A percentile compares a stretch with the other conserved stretches of the same genome.
phyloP scores from a whole-genome alignment of 2,113 vertebrate genomes.

The Cepphus grylle region DNA sequence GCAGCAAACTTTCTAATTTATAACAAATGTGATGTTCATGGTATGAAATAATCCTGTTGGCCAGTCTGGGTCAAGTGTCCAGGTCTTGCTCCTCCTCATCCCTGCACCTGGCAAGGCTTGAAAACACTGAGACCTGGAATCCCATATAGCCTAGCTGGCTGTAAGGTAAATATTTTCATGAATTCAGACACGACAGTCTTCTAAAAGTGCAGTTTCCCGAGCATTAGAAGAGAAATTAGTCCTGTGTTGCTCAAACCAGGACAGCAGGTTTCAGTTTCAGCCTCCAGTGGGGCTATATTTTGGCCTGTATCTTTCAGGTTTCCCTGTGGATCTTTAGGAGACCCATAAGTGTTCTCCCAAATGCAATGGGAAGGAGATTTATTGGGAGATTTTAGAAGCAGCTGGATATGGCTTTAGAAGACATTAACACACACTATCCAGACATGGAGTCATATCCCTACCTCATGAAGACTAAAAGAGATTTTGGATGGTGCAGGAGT shows the following conservation, averaged over 20 bases:
- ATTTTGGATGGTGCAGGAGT: neutral
- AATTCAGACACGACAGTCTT: neutral
- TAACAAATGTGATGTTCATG: neutral
- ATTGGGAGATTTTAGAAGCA: neutral
- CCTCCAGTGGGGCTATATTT: neutral
- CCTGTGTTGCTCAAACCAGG: neutral
- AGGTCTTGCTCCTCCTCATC: neutral
- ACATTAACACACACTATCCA: neutral
- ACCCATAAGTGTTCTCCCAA: neutral
- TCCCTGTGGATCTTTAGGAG: neutral
- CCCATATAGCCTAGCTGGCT: neutral
- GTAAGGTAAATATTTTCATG: neutral
- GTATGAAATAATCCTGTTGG: neutral
- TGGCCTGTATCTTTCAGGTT: neutral
- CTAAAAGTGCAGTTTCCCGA: neutral
- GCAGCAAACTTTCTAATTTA: neutral
- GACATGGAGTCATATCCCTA: neutral
- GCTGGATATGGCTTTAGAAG: neutral
- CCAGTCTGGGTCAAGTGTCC: neutral
- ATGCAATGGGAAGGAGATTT: neutral
- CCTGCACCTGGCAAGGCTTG: neutral
- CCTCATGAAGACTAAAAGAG: neutral
- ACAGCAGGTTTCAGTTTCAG: neutral
- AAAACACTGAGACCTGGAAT: neutral
- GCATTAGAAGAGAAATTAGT: neutral